Base-by-base conservation (phyloP, 2,888 invertebrate genomes). In the Helobdella robusta region DNA sequence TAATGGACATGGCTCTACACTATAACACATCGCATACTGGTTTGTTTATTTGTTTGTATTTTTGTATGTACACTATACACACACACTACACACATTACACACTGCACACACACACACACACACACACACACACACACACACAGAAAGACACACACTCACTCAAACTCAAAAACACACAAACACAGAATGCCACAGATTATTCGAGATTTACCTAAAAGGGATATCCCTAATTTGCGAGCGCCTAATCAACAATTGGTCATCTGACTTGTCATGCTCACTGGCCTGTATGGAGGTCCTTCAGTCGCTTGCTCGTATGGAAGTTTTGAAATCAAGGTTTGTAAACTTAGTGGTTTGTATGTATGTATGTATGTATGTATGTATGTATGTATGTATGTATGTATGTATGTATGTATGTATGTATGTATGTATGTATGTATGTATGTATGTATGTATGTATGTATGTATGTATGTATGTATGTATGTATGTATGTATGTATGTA, bases 191-290 rank as follows among this genome's bases (percentile, higher is more conserved):
- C n/a, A n/a, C n/a, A n/a, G n/a, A n/a, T 6, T 62, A 35, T 23
- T 32, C 34, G 30, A 32, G 15, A 20, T 62, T 4, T 62, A 62
- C 50, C 30, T 50, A 30, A 48, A 25, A 15, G 18, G 34, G 32
- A 32, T 44, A 1, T 2, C 28, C 20, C 32, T 62, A 30, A 50
- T 62, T 3, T 50, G 50, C 34, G 62, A 62, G 18, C 28, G 62
- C 6, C 83, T 95, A 67, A 93, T 93, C 76, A 91, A 92, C 0
- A 89, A 91, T 0, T 95, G 94, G 94, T 94, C 92, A 81, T 87
- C 89, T 0, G 94, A 95, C 80, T 82, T 94, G 68, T 92, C 91
- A 77, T 89, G 93, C 46, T 93, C 93, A 0, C 81, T 95, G 65
- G 93, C 94, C 0, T 94, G 94, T 0, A 81, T 95, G 69, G 95